Evolutionary conservation across 2,113 vertebrate genomes (phyloP).

Genomic region (Stomatorhinus ivindoensis): DNA sequence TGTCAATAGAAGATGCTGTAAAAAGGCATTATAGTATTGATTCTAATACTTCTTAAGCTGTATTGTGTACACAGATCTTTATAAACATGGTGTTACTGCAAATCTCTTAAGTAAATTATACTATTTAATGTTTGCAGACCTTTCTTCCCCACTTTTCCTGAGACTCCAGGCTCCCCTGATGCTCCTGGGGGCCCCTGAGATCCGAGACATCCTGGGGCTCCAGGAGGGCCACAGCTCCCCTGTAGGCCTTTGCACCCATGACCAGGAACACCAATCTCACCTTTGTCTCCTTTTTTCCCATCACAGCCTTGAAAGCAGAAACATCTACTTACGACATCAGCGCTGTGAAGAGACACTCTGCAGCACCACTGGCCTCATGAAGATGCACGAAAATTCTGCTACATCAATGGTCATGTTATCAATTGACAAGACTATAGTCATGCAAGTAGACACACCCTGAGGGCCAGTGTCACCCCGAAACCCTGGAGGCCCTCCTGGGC

Average conservation of each 20-base stretch:
- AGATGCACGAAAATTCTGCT: neutral
- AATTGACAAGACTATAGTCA: neutral
- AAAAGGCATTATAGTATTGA: too few species aligned
- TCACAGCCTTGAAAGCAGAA: constrained; percentile 36
- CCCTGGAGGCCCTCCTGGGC: constrained; percentile 42
- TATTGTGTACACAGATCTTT: neutral
- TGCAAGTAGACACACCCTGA: constrained; percentile 35
- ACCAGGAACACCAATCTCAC: constrained; percentile 34
- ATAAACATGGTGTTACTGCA: neutral
- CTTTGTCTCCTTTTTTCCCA: constrained; percentile 48
- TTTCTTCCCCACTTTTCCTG: constrained; percentile 36
- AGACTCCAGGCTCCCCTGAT: constrained; percentile 40
- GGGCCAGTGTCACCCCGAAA: constrained; percentile 20
- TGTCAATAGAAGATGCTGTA: too few species aligned
- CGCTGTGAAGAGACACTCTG: neutral
- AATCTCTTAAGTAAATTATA: neutral
- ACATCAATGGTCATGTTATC: neutral
- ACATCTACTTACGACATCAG: neutral
- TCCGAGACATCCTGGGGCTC: constrained; percentile 44
- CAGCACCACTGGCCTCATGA: neutral
- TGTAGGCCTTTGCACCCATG: constrained; percentile 38
- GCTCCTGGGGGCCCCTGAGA: constrained; percentile 40
- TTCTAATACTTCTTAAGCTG: neutral
- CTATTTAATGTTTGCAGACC: constrained; percentile 36
- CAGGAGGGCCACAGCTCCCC: constrained; percentile 47